Base-by-base conservation (phyloP, 2,113 vertebrate genomes). In the Turdus rufiventris region DNA sequence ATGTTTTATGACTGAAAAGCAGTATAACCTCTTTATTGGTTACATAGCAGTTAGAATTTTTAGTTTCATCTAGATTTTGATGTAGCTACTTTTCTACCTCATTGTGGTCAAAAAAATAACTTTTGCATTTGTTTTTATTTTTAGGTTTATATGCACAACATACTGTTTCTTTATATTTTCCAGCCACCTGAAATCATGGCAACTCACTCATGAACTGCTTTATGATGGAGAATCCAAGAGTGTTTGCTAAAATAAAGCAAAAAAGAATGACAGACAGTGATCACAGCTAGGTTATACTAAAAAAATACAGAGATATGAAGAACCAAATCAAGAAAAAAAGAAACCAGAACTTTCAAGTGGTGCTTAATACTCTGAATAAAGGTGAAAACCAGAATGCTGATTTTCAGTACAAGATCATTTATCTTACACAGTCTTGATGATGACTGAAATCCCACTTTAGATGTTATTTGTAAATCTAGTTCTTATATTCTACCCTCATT, bases 31-130 rank as follows among this genome's bases (percentile, higher is more conserved):
- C 57, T 51, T 40, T 20, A 42, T 13, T 31, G 2, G 4, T 42
- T 60, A 33, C 9, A 36, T 17, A n/a, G 13, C 18, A 77, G 14
- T 5, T 66, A 43, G 0, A 1, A 34, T 43, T 78, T 82, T 33
- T 19, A 53, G 8, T 91, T 81, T 91, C 15, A 47, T 9, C 6
- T n/a, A 28, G n/a, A 8, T 54, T 71, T 28, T 67, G 5, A 8
- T 79, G 10, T 6, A 34, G 28, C 43, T 66, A 31, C 10, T 61
- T 81, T 81, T 10, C n/a, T 74, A 57, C 4, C 12, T 7, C 9
- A 47, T 12, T 23, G 3, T 42, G 15, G 4, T 54, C 0, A 34
- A 65, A 89, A 72, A 40, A 38, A 18, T 1, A 6, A 13, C 0
- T 42, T 54, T 71, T 28, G 2, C 1, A 23, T 73, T 70, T 66